Evolutionary conservation across 2,888 invertebrate species (phyloP).

Genomic region (Nomada hirtipes): DNA sequence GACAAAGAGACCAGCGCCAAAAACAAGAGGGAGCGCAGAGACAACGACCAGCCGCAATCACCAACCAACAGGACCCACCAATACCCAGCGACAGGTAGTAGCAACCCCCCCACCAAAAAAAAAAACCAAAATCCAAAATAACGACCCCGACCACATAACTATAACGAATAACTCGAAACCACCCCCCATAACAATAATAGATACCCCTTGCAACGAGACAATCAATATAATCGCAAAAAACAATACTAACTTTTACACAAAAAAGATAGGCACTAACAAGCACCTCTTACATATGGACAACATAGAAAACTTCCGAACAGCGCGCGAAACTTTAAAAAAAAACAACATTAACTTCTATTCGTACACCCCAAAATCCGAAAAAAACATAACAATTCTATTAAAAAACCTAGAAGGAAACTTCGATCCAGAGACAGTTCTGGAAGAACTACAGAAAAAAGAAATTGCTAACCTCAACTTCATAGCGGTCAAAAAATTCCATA

Average conservation of each 20-base stretch:
- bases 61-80: too few relatives aligned
- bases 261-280: too few relatives aligned
- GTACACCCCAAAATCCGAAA: background rate
- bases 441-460: background rate
- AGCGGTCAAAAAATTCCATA: background rate
- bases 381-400: background rate
- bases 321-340: background rate
- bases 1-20: too few relatives aligned
- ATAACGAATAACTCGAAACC: background rate
- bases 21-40: too few relatives aligned
- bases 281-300: background rate
- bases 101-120: too few relatives aligned
- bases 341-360: background rate
- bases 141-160: too few relatives aligned
- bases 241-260: background rate
- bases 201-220: too few relatives aligned
- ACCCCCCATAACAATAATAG: too few relatives aligned
- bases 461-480: background rate
- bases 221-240: too few relatives aligned
- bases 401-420: constrained; percentile 3
- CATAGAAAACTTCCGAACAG: background rate
- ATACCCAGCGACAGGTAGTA: too few relatives aligned
- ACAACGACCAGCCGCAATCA: too few relatives aligned
- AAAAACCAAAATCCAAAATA: too few relatives aligned
- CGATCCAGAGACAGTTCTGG: background rate